Percentiles rank a stretch among this genome's conserved stretches.
Conservation (phyloP, 2,888 invertebrate species). For the Philereme transversata region DNA sequence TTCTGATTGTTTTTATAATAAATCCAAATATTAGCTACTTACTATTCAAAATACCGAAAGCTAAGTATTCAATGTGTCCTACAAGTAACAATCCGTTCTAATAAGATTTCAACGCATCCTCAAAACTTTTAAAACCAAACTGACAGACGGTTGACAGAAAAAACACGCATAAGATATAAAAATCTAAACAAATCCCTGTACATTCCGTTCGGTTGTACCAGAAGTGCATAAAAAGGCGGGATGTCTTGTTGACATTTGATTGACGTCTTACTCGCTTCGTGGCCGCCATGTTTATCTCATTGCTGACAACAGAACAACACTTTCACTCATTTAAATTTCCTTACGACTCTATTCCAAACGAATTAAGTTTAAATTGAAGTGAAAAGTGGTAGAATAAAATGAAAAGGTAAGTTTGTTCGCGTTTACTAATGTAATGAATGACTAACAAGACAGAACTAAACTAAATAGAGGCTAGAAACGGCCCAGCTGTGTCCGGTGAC, state of each 20-base stretch:
- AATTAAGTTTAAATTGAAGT: constrained; percentile 41
- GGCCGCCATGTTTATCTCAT: constrained; percentile 79
- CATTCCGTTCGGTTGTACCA: constrained; percentile 69
- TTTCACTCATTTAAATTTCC: constrained; percentile 30
- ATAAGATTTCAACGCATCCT: constrained; percentile 48
- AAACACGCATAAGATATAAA: constrained; percentile 52
- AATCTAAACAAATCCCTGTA: constrained; percentile 57
- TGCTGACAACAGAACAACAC: constrained; percentile 50
- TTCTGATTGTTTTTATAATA: too few relatives aligned
- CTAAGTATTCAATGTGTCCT: too few relatives aligned
- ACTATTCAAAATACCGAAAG: not conserved
- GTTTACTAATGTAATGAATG: constrained; percentile 81
- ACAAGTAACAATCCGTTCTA: not conserved
- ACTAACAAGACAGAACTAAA: constrained; percentile 81
- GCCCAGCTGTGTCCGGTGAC: constrained; percentile 81
- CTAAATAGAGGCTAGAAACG: constrained; percentile 78
- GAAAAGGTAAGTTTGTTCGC: constrained; percentile 49
- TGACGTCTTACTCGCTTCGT: constrained; percentile 79
- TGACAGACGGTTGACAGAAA: constrained; percentile 45
- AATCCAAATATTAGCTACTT: not conserved
- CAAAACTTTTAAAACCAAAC: constrained; percentile 41
- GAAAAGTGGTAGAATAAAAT: constrained; percentile 4
- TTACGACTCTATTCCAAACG: constrained; percentile 15
- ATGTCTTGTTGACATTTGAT: constrained; percentile 79
- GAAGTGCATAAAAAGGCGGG: constrained; percentile 73